phyloP scores from a whole-genome alignment of 2,888 invertebrate species.

The Calameuta idolon region DNA sequence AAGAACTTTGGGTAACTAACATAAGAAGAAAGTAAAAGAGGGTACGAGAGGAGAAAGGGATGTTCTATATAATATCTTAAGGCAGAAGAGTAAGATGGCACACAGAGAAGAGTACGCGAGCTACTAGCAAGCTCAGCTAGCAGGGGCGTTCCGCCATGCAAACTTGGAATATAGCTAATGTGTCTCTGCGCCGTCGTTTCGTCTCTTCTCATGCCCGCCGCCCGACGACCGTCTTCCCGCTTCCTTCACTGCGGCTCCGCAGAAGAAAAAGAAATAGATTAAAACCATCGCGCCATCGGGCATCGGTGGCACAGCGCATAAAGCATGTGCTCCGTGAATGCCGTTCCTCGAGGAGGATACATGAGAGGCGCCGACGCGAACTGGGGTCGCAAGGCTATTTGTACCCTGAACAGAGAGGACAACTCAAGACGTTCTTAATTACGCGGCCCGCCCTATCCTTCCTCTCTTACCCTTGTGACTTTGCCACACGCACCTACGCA shows the following conservation, averaged over 20 bases:
- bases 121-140: conserved; percentile 13
- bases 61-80: conserved; percentile 4
- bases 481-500: not conserved
- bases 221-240: conserved; percentile 26
- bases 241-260: conserved; percentile 9
- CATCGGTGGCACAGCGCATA: conserved; percentile 13
- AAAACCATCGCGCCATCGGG: conserved; percentile 32
- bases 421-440: conserved; percentile 30
- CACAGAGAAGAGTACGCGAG: conserved; percentile 10
- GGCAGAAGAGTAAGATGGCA: conserved; percentile 12
- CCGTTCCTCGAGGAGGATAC: conserved; percentile 33
- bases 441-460: conserved; percentile 23
- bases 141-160: conserved; percentile 67
- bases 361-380: conserved; percentile 52
- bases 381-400: conserved; percentile 55
- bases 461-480: not conserved
- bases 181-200: conserved; percentile 48
- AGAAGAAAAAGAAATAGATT: conserved; percentile 50
- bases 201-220: conserved; percentile 33
- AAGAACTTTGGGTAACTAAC: not conserved
- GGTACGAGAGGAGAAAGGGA: not conserved
- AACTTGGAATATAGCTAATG: conserved; percentile 62
- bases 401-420: conserved; percentile 45
- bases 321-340: conserved; percentile 16
- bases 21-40: conserved; percentile 12